phyloP scores from a whole-genome alignment of 2,888 invertebrate species.

The Apantesis nais region DNA sequence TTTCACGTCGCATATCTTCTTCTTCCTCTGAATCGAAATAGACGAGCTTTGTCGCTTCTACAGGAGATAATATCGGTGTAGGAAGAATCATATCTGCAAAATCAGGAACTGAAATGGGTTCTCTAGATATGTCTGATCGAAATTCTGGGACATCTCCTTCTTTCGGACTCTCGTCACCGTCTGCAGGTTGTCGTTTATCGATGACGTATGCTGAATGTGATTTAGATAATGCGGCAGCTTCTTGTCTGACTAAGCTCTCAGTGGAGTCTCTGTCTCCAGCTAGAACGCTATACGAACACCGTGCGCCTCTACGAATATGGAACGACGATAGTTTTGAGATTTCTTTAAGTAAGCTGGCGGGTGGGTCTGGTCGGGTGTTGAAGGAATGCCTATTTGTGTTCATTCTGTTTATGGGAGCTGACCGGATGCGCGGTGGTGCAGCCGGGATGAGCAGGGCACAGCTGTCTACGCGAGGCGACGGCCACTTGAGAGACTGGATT shows the following conservation, averaged over 20 bases:
- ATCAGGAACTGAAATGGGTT: constrained; percentile 91
- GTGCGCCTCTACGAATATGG: constrained; percentile 88
- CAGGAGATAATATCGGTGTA: constrained; percentile 88
- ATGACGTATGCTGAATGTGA: constrained; percentile 86
- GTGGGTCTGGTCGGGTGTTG: constrained; percentile 66
- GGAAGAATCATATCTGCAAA: constrained; percentile 88
- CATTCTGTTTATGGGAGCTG: constrained; percentile 69
- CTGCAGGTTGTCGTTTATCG: constrained; percentile 71
- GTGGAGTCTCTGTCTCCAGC: constrained; percentile 88
- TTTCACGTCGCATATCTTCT: constrained; percentile 66
- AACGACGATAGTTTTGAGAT: constrained; percentile 90
- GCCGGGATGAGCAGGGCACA: constrained; percentile 88
- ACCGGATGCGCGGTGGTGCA: constrained; percentile 56
- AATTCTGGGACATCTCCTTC: constrained; percentile 64
- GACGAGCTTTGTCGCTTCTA: constrained; percentile 88
- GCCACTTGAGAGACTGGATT: constrained; percentile 86
- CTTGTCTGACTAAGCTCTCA: constrained; percentile 84
- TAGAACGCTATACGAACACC: constrained; percentile 90
- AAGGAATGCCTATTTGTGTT: constrained; percentile 41
- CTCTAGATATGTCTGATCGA: constrained; percentile 84
- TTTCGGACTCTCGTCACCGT: constrained; percentile 59
- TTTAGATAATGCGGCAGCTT: constrained; percentile 75
- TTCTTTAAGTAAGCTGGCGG: constrained; percentile 86
- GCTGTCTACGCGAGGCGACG: constrained; percentile 89
- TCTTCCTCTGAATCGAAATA: constrained; percentile 90